phyloP scores from a whole-genome alignment of 1,140 invertebrate genomes.

The Polypedilum pembai region DNA sequence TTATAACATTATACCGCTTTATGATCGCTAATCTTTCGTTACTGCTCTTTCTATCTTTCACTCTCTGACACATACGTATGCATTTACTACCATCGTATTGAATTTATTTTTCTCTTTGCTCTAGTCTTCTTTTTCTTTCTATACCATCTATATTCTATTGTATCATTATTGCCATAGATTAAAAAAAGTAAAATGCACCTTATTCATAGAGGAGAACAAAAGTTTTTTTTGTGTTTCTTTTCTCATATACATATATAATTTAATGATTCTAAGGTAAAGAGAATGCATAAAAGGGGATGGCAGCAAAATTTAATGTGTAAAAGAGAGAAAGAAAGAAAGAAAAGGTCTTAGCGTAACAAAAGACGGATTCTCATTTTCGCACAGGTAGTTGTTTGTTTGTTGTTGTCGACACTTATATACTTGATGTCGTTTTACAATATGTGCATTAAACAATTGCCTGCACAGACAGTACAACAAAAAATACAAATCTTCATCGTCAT shows the following conservation, averaged over 20 bases:
- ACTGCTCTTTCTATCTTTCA: background rate
- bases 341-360: conserved; percentile 1
- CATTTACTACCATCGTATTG: background rate
- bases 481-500: background rate
- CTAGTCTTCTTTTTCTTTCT: background rate
- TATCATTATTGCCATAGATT: background rate
- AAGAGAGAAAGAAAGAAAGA: background rate
- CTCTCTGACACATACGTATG: background rate
- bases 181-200: no score
- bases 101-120: background rate
- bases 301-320: background rate
- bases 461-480: background rate
- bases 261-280: no score
- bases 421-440: no score
- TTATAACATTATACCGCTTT: background rate
- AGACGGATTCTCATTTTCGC: background rate
- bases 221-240: background rate
- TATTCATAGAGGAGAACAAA: no score
- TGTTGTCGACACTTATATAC: background rate
- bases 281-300: no score
- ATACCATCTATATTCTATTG: background rate
- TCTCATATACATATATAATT: no score
- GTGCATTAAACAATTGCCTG: no score
- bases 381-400: conserved; percentile 1
- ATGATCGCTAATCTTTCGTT: background rate